A percentile compares a stretch with the other conserved stretches of the same genome.
Conservation (phyloP, 1,140 invertebrate species). For the Cydia amplana region DNA sequence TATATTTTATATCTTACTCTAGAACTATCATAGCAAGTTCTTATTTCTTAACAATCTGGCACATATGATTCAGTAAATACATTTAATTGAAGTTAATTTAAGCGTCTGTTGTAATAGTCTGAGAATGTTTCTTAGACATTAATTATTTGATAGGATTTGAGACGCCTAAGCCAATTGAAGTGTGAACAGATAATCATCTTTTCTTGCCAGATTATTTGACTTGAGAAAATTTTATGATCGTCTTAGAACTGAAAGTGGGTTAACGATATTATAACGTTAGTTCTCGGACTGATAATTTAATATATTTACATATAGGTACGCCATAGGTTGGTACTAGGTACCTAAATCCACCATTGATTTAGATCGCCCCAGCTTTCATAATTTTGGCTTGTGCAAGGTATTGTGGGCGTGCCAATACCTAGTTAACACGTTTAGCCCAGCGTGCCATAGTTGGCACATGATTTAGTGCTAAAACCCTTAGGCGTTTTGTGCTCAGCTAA, state of each 20-base stretch:
- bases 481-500: not conserved
- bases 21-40: not conserved
- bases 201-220: not conserved
- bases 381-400: slow-evolving; percentile 1
- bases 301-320: too few species aligned
- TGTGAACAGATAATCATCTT: not conserved
- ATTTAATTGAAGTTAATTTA: slow-evolving; percentile 7
- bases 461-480: not conserved
- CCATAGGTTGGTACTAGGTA: too few species aligned
- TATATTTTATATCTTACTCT: not conserved
- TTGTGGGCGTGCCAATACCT: not conserved
- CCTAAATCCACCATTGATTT: not conserved
- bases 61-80: not conserved
- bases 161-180: not conserved
- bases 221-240: too few species aligned
- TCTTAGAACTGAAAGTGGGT: too few species aligned
- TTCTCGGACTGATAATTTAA: too few species aligned
- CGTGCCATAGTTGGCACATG: not conserved
- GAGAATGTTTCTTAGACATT: not conserved
- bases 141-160: not conserved
- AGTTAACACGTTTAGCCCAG: not conserved
- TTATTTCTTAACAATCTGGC: not conserved
- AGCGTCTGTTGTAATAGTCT: not conserved
- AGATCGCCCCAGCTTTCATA: not conserved
- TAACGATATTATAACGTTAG: too few species aligned